Evolutionary conservation across 2,888 invertebrate genomes (phyloP).

Genomic region (Gymnocheta viridis): DNA sequence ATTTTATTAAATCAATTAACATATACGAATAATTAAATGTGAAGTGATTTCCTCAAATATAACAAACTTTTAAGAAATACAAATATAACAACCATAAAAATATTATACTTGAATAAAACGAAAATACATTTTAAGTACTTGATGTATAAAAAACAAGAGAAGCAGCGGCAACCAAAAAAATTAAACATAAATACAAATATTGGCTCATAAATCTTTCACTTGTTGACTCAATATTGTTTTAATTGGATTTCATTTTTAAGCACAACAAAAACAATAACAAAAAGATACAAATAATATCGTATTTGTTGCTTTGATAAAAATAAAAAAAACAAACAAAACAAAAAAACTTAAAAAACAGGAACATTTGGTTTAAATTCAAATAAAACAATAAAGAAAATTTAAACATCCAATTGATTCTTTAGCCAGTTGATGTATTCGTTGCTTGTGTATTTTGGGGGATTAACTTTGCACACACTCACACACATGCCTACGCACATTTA

Average conservation of each 20-base stretch:
- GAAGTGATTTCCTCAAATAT: slow-evolving; percentile 64
- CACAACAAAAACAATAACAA: neutral
- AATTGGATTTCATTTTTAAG: slow-evolving; percentile 73
- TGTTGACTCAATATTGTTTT: slow-evolving; percentile 75
- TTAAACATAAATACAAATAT: slow-evolving; percentile 65
- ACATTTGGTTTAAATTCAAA: slow-evolving; percentile 52
- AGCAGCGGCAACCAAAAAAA: slow-evolving; percentile 17
- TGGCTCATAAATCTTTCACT: slow-evolving; percentile 79
- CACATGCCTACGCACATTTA: too few species aligned
- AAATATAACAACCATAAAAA: slow-evolving; percentile 37
- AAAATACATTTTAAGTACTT: slow-evolving; percentile 36
- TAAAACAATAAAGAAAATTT: slow-evolving; percentile 36
- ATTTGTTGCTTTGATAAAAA: slow-evolving; percentile 3
- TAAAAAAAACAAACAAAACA: neutral
- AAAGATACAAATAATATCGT: neutral
- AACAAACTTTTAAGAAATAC: slow-evolving; percentile 34
- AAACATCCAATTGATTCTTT: slow-evolving; percentile 68
- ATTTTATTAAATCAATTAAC: slow-evolving; percentile 64
- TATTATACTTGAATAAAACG: slow-evolving; percentile 27
- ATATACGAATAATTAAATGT: slow-evolving; percentile 46
- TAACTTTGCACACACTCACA: slow-evolving; percentile 24
- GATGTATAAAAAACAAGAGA: neutral
- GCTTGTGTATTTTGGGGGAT: slow-evolving; percentile 36
- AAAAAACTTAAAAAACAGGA: neutral
- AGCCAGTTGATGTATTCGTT: slow-evolving; percentile 64